These are phyloP conservation scores for Cricetomys ansorgei DNA, from an alignment of 2,113 vertebrate species.

Conservation along the genomic window DNA sequence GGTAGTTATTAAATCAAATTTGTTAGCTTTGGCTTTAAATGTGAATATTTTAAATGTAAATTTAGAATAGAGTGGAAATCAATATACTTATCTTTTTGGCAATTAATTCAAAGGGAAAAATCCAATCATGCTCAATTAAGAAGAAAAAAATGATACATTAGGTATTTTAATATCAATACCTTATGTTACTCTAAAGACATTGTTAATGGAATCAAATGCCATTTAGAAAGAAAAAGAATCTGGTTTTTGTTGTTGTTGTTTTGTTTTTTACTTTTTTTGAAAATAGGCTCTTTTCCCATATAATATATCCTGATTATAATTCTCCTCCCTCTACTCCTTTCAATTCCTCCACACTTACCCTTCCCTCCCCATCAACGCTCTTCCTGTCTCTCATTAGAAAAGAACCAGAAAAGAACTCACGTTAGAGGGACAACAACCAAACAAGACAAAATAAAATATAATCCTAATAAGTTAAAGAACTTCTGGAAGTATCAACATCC, in stretches of 20 bases:
- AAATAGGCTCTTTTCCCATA: not conserved
- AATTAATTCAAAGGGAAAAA: not conserved
- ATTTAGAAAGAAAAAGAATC: not conserved
- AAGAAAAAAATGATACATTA: not conserved
- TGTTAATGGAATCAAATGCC: not conserved
- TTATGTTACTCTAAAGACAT: too few species aligned
- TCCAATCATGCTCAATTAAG: not conserved
- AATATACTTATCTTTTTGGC: not conserved
- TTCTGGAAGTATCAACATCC: too few species aligned
- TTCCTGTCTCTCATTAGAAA: not conserved
- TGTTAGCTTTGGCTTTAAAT: not conserved
- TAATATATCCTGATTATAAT: not conserved
- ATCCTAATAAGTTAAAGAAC: too few species aligned
- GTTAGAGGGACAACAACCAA: not conserved
- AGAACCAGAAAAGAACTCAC: not conserved
- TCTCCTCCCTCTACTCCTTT: not conserved
- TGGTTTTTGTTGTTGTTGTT: too few species aligned
- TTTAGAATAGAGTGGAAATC: not conserved
- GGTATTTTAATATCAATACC: not conserved
- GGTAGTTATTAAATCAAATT: not conserved
- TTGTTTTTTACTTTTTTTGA: not conserved
- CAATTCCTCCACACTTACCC: not conserved
- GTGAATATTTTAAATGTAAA: not conserved
- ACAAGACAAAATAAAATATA: not conserved
- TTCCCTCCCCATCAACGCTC: not conserved